A percentile compares a stretch with the other conserved stretches of the same genome.
Evolutionary conservation across 2,888 invertebrate species (phyloP).

Genomic region (Eupithecia dodoneata): DNA sequence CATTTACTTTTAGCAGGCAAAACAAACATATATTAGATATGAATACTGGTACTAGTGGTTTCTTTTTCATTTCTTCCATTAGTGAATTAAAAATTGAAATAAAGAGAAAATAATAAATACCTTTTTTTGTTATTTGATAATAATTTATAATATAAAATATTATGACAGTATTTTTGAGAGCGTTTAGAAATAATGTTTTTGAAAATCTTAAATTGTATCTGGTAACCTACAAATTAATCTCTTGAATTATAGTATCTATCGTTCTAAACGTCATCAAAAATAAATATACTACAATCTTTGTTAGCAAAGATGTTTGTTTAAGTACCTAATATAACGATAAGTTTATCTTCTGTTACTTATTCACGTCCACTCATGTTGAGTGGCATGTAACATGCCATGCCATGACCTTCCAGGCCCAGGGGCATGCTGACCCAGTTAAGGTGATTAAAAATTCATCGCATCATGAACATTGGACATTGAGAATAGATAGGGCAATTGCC

Average conservation of each 20-base stretch:
- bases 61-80: no score
- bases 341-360: conserved; percentile 8
- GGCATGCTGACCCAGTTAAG: conserved; percentile 54
- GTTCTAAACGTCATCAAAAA: neutral
- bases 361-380: conserved; percentile 16
- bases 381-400: conserved; percentile 20
- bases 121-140: no score
- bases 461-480: conserved; percentile 15
- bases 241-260: neutral
- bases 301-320: neutral
- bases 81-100: no score
- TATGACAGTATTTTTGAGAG: no score
- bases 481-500: conserved; percentile 15
- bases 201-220: neutral
- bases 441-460: conserved; percentile 54
- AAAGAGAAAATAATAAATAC: no score
- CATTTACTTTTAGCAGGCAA: no score
- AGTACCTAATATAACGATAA: neutral
- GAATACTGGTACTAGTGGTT: no score
- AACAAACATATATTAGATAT: no score
- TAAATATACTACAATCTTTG: neutral
- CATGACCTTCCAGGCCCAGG: conserved; percentile 46
- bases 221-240: neutral
- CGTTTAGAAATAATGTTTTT: no score
- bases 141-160: no score